A percentile compares a stretch with the other conserved stretches of the same genome.
Conservation (phyloP, 2,797 vertebrate species). For the Myripristis jacobus region DNA sequence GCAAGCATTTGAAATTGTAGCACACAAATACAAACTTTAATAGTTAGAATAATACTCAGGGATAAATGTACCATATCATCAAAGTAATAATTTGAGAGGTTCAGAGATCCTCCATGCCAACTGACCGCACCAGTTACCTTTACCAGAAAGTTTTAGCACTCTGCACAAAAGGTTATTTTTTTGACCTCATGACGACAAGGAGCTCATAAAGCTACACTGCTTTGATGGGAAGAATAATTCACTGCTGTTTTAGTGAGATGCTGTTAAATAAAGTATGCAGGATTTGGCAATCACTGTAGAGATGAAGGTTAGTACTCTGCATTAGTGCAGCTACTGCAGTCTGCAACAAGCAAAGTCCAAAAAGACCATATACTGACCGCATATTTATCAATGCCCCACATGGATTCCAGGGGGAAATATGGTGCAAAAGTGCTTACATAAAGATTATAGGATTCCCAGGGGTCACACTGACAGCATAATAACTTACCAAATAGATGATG, state of each 20-base stretch:
- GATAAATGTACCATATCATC: too few relatives aligned
- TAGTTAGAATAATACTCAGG: too few relatives aligned
- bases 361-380: not conserved
- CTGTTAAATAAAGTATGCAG: conserved; percentile 1
- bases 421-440: conserved; percentile 1
- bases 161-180: too few relatives aligned
- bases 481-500: not conserved
- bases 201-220: not conserved
- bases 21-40: too few relatives aligned
- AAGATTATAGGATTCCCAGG: not conserved
- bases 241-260: not conserved
- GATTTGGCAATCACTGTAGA: conserved; percentile 1
- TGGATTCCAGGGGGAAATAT: conserved; percentile 33
- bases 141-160: too few relatives aligned
- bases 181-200: too few relatives aligned
- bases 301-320: not conserved
- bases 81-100: too few relatives aligned
- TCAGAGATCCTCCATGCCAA: too few relatives aligned
- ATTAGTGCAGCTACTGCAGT: too few relatives aligned
- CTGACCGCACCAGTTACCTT: too few relatives aligned
- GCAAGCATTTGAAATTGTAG: too few relatives aligned
- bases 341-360: conserved; percentile 27
- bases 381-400: conserved; percentile 33
- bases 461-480: not conserved
- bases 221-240: not conserved